Evolutionary conservation across 2,797 vertebrate species (phyloP).

Genomic region (Esox lucius): DNA sequence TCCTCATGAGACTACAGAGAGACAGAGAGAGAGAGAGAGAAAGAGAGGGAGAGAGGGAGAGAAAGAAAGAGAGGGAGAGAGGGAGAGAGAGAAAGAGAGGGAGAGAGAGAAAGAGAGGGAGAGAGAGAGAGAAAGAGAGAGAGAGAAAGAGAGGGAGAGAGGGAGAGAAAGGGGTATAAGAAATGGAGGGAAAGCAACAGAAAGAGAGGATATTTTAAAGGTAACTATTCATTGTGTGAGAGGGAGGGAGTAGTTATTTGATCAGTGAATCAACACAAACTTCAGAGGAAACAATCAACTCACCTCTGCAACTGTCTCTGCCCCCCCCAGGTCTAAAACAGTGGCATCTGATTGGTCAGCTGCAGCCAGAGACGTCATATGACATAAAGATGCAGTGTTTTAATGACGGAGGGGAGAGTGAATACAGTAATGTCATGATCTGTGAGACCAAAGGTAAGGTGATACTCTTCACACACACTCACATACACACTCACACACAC

Average conservation of each 20-base stretch:
- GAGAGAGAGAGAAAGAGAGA: conserved; percentile 16
- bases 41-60: background rate
- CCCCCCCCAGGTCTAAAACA: conserved; percentile 80
- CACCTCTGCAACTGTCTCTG: conserved; percentile 13
- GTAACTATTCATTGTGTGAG: conserved; percentile 24
- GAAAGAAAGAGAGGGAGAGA: conserved; percentile 10
- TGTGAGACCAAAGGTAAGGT: conserved; percentile 90
- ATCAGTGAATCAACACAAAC: conserved; percentile 41
- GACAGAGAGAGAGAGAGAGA: conserved; percentile 7
- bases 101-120: too few relatives aligned
- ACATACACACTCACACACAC: background rate
- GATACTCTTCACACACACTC: conserved; percentile 33
- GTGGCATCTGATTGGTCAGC: conserved; percentile 90
- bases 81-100: conserved; percentile 17
- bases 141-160: background rate
- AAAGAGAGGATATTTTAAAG: conserved; percentile 17
- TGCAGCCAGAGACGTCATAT: conserved; percentile 93
- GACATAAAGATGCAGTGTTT: conserved; percentile 98
- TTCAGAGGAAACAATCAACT: conserved; percentile 38
- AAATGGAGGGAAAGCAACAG: conserved; percentile 7
- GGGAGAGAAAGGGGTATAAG: background rate
- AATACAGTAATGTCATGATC: conserved; percentile 98
- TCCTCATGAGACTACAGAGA: conserved; percentile 46
- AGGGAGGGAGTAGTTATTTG: conserved; percentile 11
- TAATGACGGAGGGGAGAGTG: conserved; percentile 89